Evolutionary conservation across 2,888 invertebrate species (phyloP).

Genomic region (Keiferia lycopersicella): DNA sequence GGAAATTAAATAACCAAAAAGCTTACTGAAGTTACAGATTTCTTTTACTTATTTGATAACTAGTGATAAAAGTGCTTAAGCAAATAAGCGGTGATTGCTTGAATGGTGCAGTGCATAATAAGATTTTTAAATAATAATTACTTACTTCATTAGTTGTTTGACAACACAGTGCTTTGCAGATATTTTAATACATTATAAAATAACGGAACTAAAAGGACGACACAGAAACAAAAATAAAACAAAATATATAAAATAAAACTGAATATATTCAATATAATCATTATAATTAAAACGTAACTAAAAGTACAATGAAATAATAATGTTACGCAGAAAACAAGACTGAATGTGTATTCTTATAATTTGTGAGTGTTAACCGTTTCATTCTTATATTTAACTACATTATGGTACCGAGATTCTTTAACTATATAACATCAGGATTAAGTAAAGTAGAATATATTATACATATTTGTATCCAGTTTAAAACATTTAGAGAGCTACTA

Average conservation of each 20-base stretch:
- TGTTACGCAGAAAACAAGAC: slow-evolving; percentile 47
- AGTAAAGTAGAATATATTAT: slow-evolving; percentile 29
- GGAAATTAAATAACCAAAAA: background rate
- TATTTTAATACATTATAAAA: background rate
- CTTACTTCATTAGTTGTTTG: slow-evolving; percentile 10
- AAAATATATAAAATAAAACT: slow-evolving; percentile 78
- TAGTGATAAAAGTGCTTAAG: slow-evolving; percentile 8
- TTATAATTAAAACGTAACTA: slow-evolving; percentile 72
- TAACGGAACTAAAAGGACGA: slow-evolving; percentile 20
- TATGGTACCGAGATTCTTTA: slow-evolving; percentile 75
- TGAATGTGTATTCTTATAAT: slow-evolving; percentile 32
- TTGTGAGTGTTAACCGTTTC: slow-evolving; percentile 27
- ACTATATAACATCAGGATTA: slow-evolving; percentile 59
- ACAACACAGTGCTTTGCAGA: slow-evolving; percentile 17
- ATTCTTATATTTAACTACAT: slow-evolving; percentile 42
- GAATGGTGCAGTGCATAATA: background rate
- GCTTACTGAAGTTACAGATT: background rate
- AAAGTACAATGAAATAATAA: slow-evolving; percentile 64
- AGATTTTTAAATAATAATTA: background rate
- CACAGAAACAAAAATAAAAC: slow-evolving; percentile 62
- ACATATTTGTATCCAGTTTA: slow-evolving; percentile 40
- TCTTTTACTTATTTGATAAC: background rate
- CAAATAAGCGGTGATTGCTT: background rate
- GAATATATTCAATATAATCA: slow-evolving; percentile 78
- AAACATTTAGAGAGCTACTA: slow-evolving; percentile 57